Evolutionary conservation across 2,797 vertebrate genomes (phyloP), one percentile per base, ranked within the genome.

Genomic region (Pantherophis vulpinus): DNA sequence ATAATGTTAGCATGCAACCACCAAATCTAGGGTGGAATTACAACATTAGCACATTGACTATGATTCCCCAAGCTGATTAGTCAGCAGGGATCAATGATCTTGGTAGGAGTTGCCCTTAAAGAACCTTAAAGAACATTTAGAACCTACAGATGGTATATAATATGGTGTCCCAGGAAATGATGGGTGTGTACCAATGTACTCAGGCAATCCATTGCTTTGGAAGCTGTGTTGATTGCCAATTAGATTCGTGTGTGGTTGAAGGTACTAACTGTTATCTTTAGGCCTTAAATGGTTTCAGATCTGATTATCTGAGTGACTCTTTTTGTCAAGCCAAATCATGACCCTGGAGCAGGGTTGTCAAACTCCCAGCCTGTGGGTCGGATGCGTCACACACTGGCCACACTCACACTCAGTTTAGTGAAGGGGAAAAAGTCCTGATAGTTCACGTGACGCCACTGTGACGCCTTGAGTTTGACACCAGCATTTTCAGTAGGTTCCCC

Each of bases 371-470:
- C 60, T 18, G 5, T 1, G 1, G 58, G 58, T 18, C 5, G 1
- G 58, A 59, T 59, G 58, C 1, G 4, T 59, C 58, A 59, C 1
- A 18, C 5, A 18, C 58, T 59, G 18, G 14, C 58, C 58, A 20
- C 5, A 5, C 16, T 18, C 58, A 4, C 12, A 11, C 13, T 11
- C 55, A 59, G 56, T 18, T 58, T 58, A 58, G 58, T 59, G 18
- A 59, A 59, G 18, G 58, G 58, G 18, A 4, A 59, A 58, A 58
- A 58, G 16, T 56, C 55, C 55, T 1, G 13, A 56, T 16, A 56
- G 3, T 3, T 63, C 60, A 63, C 0, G 0, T 63, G 25, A 63
- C 0, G 1, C 10, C 3, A 10, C 10, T 59, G 58, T 59, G 58
- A 59, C 1, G 0, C 6, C 1, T 1, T 59, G 10, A 63, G 25